Conservation (phyloP, 2,888 invertebrate species). For the Linhomoeus sp. region DNA sequence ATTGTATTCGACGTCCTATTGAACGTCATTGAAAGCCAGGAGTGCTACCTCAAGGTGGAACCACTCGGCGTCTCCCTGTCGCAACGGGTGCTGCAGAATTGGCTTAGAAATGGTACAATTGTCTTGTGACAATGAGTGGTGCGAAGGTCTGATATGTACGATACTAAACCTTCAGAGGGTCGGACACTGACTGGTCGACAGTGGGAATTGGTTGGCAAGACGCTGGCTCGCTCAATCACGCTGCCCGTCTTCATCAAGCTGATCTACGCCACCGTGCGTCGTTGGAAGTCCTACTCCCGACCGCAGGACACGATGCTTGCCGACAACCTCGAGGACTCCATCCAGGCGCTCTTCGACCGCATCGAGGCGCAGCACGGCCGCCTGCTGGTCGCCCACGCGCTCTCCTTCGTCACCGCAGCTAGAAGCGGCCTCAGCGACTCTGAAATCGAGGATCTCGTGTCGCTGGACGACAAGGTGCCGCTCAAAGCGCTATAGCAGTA, state of each 20-base stretch:
- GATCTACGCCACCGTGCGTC: constrained; percentile 71
- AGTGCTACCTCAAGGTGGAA: too few species aligned
- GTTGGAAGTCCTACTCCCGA: constrained; percentile 88
- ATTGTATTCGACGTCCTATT: too few species aligned
- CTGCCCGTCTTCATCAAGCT: constrained; percentile 88
- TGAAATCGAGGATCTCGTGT: constrained; percentile 5
- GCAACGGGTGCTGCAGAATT: too few species aligned
- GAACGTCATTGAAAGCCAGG: too few species aligned
- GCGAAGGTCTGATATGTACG: too few species aligned
- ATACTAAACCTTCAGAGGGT: too few species aligned
- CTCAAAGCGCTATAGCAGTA: too few species aligned
- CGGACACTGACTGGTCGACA: too few species aligned
- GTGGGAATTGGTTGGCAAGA: constrained; percentile 14
- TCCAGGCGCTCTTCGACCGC: neutral
- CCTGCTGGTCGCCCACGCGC: constrained; percentile 65
- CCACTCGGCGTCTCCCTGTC: too few species aligned
- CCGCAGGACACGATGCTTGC: constrained; percentile 77
- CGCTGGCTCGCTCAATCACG: constrained; percentile 38
- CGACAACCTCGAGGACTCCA: constrained; percentile 35
- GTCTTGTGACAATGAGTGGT: too few species aligned
- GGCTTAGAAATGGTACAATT: too few species aligned
- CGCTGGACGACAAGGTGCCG: constrained; percentile 6
- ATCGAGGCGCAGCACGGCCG: constrained; percentile 45
- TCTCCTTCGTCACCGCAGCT: constrained; percentile 53
- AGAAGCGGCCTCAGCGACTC: constrained; percentile 5